Conservation (phyloP, 2,113 vertebrate genomes). For the Zapornia atra region DNA sequence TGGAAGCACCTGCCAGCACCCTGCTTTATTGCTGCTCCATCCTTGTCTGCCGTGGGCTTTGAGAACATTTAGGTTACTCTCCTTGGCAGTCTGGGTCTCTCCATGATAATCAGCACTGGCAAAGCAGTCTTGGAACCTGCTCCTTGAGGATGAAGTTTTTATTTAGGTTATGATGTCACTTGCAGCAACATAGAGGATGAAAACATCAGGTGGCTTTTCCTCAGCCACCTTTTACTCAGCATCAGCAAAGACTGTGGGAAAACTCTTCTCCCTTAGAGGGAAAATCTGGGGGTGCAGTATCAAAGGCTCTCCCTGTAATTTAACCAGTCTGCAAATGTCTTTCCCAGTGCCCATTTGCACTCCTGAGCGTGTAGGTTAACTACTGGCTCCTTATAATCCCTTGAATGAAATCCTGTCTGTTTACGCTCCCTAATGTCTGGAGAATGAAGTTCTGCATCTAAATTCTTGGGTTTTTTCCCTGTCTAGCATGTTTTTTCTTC, state of each 20-base stretch:
- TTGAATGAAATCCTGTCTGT: neutral
- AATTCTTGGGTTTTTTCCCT: neutral
- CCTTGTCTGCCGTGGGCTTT: neutral
- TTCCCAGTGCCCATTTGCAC: neutral
- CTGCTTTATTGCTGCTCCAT: neutral
- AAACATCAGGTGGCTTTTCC: neutral
- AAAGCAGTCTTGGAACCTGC: neutral
- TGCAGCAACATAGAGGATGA: neutral
- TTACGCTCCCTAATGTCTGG: neutral
- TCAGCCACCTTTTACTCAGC: neutral
- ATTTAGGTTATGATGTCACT: neutral
- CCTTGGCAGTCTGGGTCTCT: neutral
- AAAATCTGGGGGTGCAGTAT: neutral
- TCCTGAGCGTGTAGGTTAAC: neutral
- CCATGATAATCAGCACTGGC: fast-evolving
- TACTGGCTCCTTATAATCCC: fast-evolving
- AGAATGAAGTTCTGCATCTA: neutral
- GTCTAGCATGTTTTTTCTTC: neutral
- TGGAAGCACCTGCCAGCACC: fast-evolving
- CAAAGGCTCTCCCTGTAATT: neutral
- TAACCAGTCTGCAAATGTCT: neutral
- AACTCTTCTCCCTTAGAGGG: neutral
- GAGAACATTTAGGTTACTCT: neutral
- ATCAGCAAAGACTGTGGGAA: neutral
- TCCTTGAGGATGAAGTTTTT: neutral